phyloP scores from a whole-genome alignment of 2,113 vertebrate species.

The Caranx ignobilis region DNA sequence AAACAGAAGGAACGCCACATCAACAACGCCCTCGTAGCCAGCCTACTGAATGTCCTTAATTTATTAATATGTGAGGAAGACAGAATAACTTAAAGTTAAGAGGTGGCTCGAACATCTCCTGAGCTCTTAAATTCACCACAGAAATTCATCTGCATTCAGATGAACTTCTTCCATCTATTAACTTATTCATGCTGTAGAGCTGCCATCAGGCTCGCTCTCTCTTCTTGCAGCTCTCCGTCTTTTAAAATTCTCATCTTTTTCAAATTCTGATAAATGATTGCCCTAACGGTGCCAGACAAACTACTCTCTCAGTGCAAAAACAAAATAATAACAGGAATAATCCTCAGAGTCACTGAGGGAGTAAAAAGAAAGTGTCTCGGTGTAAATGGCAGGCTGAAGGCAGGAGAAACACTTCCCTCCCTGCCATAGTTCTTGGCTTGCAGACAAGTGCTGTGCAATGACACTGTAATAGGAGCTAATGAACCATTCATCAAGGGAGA shows the following conservation, averaged over 20 bases:
- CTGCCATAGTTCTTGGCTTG: constrained; percentile 54
- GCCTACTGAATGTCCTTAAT: not conserved
- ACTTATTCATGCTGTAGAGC: constrained; percentile 59
- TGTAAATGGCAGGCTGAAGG: constrained; percentile 25
- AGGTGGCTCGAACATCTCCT: constrained; percentile 28
- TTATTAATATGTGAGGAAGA: constrained; percentile 18
- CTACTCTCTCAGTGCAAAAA: constrained; percentile 38
- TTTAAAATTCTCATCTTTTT: constrained; percentile 23
- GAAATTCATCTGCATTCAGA: constrained; percentile 54
- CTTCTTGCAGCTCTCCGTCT: constrained; percentile 42
- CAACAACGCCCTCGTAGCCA: not conserved
- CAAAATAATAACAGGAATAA: constrained; percentile 49
- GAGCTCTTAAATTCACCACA: constrained; percentile 20
- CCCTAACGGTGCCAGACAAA: constrained; percentile 48
- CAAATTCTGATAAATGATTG: constrained; percentile 53
- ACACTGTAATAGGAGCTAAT: constrained; percentile 75
- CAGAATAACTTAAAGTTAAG: constrained; percentile 2
- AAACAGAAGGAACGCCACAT: not conserved
- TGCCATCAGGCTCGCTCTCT: constrained; percentile 36
- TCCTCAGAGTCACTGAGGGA: constrained; percentile 37
- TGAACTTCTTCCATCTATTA: constrained; percentile 37
- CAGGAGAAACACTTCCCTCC: constrained; percentile 30
- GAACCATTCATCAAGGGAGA: constrained; percentile 73
- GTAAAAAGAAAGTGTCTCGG: constrained; percentile 14
- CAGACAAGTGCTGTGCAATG: constrained; percentile 62